phyloP scores from a whole-genome alignment of 1,140 invertebrate genomes.

The Heliconius hewitsoni region DNA sequence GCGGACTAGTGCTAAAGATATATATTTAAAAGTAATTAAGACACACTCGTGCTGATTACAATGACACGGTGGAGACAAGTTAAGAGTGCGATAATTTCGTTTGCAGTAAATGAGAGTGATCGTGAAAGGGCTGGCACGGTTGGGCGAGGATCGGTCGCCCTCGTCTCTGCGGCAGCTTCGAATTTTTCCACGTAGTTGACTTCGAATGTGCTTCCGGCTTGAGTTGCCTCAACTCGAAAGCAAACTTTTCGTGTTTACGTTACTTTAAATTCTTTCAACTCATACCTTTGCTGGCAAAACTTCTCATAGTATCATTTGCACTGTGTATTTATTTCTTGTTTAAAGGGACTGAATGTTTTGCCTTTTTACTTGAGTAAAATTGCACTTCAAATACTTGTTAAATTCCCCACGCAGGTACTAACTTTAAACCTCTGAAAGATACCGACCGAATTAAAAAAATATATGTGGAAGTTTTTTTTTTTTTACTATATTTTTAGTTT shows the following conservation, averaged over 20 bases:
- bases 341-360: constrained; percentile 54
- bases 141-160: constrained; percentile 49
- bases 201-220: constrained; percentile 73
- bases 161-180: constrained; percentile 62
- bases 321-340: constrained; percentile 65
- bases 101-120: constrained; percentile 56
- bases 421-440: constrained; percentile 45
- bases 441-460: constrained; percentile 27
- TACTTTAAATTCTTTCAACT: constrained; percentile 76
- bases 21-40: background rate
- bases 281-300: constrained; percentile 69
- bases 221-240: constrained; percentile 75
- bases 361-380: constrained; percentile 54
- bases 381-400: constrained; percentile 60
- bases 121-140: constrained; percentile 55
- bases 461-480: too few species aligned
- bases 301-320: constrained; percentile 67
- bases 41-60: background rate
- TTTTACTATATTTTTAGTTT: too few species aligned
- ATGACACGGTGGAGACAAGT: constrained; percentile 14
- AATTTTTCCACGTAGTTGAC: constrained; percentile 78
- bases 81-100: constrained; percentile 49
- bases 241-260: constrained; percentile 79
- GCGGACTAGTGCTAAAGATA: background rate
- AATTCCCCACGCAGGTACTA: constrained; percentile 42